Evolutionary conservation across 2,888 invertebrate species (phyloP).

Genomic region (Hypomecis punctinalis): DNA sequence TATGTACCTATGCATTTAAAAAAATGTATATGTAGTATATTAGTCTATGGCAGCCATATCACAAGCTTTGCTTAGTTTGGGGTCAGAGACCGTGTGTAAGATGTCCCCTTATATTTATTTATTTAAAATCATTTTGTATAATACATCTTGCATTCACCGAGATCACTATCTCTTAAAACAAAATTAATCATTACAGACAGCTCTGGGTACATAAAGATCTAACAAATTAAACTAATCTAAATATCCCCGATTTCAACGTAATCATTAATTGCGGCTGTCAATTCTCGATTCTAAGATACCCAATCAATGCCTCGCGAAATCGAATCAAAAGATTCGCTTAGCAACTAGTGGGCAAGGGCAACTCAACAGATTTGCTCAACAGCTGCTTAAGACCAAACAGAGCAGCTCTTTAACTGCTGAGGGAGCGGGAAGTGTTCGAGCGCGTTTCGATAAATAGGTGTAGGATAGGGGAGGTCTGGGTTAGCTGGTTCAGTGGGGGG

Average conservation of each 20-base stretch:
- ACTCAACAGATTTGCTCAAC: conserved; percentile 77
- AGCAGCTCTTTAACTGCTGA: conserved; percentile 58
- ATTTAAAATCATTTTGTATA: too few species aligned
- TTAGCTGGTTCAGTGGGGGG: conserved; percentile 66
- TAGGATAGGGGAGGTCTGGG: conserved; percentile 68
- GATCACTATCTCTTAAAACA: too few species aligned
- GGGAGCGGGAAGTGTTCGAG: conserved; percentile 49
- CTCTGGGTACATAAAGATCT: too few species aligned
- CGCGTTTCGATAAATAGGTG: conserved; percentile 50
- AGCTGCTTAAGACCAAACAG: conserved; percentile 68
- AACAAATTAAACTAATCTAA: not conserved
- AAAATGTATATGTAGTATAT: too few species aligned
- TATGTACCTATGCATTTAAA: too few species aligned
- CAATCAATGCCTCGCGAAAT: conserved; percentile 57
- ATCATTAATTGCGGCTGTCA: conserved; percentile 4
- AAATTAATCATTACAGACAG: too few species aligned
- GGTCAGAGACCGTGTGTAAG: too few species aligned
- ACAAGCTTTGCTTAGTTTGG: too few species aligned
- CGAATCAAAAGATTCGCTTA: conserved; percentile 69
- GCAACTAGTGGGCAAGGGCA: conserved; percentile 78
- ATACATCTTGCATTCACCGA: too few species aligned
- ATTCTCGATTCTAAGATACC: conserved; percentile 5
- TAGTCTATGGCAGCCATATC: too few species aligned
- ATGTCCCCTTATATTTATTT: too few species aligned
- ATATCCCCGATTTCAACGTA: conserved; percentile 7